Conservation (phyloP, 2,888 invertebrate species). For the Lasioglossum marginatum region DNA sequence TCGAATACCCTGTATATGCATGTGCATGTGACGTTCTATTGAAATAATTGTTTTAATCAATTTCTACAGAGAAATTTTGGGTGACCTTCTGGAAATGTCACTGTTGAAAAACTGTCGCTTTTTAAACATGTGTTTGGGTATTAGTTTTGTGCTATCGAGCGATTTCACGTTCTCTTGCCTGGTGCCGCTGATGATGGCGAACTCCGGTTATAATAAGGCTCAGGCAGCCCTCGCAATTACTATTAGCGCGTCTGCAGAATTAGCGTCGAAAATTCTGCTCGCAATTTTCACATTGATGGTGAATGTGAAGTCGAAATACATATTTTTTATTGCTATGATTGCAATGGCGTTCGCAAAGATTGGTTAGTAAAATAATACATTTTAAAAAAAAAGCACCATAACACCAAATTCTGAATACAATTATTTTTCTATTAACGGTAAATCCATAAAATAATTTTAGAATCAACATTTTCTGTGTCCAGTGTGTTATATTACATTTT, state of each 20-base stretch:
- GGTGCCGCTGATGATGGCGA: slow-evolving; percentile 88
- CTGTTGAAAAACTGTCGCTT: slow-evolving; percentile 80
- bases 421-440: neutral
- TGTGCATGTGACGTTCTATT: neutral
- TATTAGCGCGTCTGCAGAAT: slow-evolving; percentile 89
- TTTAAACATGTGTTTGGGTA: slow-evolving; percentile 89
- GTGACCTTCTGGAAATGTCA: slow-evolving; percentile 78
- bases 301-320: slow-evolving; percentile 88
- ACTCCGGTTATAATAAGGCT: slow-evolving; percentile 86
- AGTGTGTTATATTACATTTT: neutral
- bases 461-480: neutral
- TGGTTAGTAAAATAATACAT: slow-evolving; percentile 85
- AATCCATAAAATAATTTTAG: neutral
- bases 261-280: slow-evolving; percentile 88
- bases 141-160: slow-evolving; percentile 89
- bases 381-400: neutral
- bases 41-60: neutral
- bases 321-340: slow-evolving; percentile 88
- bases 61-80: slow-evolving; percentile 61
- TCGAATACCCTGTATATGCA: neutral
- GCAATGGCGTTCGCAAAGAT: slow-evolving; percentile 89
- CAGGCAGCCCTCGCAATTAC: slow-evolving; percentile 90
- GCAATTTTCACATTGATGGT: slow-evolving; percentile 88
- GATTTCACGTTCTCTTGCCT: slow-evolving; percentile 90
- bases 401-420: neutral